phyloP scores from a whole-genome alignment of 2,797 vertebrate genomes.

The Dermochelys coriacea region DNA sequence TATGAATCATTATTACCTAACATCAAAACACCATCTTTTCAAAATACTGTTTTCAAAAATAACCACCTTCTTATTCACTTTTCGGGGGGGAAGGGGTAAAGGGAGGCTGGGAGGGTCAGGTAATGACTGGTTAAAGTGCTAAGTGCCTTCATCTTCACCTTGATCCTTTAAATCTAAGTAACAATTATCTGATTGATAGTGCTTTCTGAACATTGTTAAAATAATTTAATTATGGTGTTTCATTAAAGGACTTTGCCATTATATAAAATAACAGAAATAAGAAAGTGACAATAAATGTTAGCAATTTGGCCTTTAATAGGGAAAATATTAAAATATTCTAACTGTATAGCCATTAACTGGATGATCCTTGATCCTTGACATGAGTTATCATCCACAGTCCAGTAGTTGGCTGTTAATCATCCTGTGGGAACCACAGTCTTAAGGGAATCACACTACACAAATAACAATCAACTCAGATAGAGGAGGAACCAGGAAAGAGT shows the following conservation, averaged over 20 bases:
- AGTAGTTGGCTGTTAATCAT: conserved; percentile 69
- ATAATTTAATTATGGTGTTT: conserved; percentile 26
- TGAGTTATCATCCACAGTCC: conserved; percentile 74
- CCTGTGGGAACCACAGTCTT: conserved; percentile 79
- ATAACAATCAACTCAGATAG: conserved; percentile 84
- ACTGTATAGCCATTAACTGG: conserved; percentile 73
- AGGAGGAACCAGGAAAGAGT: conserved; percentile 80
- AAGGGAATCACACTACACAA: conserved; percentile 87
- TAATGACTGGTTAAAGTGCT: neutral
- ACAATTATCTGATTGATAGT: conserved; percentile 51
- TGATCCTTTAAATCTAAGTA: conserved; percentile 21
- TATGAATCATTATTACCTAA: neutral
- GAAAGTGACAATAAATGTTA: conserved; percentile 55
- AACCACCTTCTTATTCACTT: neutral
- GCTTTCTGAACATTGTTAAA: conserved; percentile 53
- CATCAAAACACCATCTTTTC: neutral
- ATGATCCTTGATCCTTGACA: conserved; percentile 80
- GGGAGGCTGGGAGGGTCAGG: fast-evolving
- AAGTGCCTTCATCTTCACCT: conserved; percentile 31
- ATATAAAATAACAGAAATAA: conserved; percentile 27
- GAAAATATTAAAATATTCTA: conserved; percentile 56
- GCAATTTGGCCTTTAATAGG: conserved; percentile 51
- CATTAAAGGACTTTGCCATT: conserved; percentile 39
- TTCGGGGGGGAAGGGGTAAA: neutral
- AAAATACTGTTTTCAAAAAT: conserved; percentile 12